Base-by-base conservation (phyloP, 2,797 vertebrate species). In the Podargus strigoides region DNA sequence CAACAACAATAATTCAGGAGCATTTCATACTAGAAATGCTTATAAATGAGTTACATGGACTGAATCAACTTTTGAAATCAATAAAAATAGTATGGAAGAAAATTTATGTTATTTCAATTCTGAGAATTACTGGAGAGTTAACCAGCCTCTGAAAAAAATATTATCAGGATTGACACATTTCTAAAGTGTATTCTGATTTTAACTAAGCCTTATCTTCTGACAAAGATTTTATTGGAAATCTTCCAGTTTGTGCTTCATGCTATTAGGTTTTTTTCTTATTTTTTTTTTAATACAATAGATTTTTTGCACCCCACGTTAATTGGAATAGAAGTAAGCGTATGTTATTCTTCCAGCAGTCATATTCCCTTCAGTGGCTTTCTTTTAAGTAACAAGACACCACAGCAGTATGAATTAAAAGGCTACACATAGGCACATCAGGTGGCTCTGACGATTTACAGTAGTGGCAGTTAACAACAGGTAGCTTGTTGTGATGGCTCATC, bases 341-440 rank as follows among this genome's bases (percentile, higher is more conserved):
- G 49, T 64, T 94, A 77, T 87, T 90, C 67, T 90, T 92, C 56
- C 8, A 1, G 60, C 64, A 77, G 75, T 63, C 76, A 34, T 53
- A 80, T 67, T 87, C 64, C 64, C 85, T 77, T 81, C 69, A 30
- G 69, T 75, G 37, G 34, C 69, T 93, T 88, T 63, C 83, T 90
- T 90, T 80, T 46, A 74, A 93, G 92, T 60, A 84, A 91, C 69
- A 80, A 89, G 91, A 88, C 74, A 87, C 55, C 15, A 5, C 67
- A 96, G 84, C 90, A 89, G 80, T 49, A 77, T 91, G 95, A 96
- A 94, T 95, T 92, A 93, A 94, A 97, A 96, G 85, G 85, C 95
- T 96, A 52, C 66, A 79, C 85, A 72, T n/a, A 84, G 70, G 85
- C 93, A 58, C 91, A 88, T 93, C 59, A 1, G 85, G 81, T 85